Conservation (phyloP, 2,797 vertebrate genomes). For the Ciconia nigra region DNA sequence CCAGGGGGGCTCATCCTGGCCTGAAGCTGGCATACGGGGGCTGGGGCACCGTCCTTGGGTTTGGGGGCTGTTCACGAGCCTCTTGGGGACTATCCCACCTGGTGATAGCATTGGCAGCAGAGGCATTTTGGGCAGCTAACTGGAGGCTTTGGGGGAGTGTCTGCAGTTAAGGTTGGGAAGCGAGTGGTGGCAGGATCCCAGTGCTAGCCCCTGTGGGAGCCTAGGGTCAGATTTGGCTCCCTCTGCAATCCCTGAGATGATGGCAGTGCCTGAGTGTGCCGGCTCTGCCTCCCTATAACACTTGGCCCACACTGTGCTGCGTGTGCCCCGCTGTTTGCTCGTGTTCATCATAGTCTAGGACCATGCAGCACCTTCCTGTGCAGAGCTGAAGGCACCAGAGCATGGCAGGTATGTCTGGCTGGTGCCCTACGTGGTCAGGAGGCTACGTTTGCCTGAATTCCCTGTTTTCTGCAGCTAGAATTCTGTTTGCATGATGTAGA, state of each 20-base stretch:
- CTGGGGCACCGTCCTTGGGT: not conserved
- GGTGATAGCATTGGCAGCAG: not conserved
- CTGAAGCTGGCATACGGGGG: not conserved
- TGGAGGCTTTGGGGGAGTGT: not conserved
- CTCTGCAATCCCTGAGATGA: not conserved
- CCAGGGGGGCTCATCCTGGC: not conserved
- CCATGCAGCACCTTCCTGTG: accelerated
- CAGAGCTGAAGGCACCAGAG: not conserved
- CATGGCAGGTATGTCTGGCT: not conserved
- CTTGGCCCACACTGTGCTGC: not conserved
- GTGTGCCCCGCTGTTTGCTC: accelerated
- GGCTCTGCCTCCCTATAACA: not conserved
- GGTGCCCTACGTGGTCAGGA: accelerated
- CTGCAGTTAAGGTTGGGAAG: not conserved
- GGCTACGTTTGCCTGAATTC: not conserved
- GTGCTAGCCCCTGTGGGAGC: accelerated
- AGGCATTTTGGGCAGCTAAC: not conserved
- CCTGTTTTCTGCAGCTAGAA: not conserved
- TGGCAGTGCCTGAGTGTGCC: not conserved
- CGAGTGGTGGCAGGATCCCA: accelerated
- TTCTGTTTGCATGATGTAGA: not conserved
- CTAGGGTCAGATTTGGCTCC: not conserved
- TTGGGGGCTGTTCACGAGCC: not conserved
- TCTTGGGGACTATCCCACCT: not conserved
- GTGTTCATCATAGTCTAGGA: accelerated